Conservation (phyloP, 2,888 invertebrate species). For the Oxycera nigricornis region DNA sequence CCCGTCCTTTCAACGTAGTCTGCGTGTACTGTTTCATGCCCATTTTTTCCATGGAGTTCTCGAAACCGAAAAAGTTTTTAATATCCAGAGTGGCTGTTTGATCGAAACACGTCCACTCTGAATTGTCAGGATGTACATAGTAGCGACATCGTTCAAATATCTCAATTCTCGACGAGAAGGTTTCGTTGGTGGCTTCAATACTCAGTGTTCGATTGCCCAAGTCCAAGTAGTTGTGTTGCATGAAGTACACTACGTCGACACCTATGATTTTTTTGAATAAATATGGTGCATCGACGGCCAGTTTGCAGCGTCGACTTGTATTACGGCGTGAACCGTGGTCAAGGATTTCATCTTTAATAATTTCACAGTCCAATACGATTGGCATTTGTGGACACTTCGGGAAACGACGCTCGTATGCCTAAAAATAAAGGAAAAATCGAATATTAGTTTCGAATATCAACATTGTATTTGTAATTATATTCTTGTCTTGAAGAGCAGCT, state of each 20-base stretch:
- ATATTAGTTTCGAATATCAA: not conserved
- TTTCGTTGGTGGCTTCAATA: constrained; percentile 93
- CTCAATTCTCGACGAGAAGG: constrained; percentile 81
- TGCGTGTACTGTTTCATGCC: constrained; percentile 93
- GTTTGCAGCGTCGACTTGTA: constrained; percentile 84
- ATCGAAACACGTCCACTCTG: constrained; percentile 96
- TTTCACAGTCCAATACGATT: constrained; percentile 87
- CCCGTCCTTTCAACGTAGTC: constrained; percentile 73
- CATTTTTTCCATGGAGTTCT: constrained; percentile 91
- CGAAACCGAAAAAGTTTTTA: constrained; percentile 94
- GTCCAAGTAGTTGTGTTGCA: constrained; percentile 88
- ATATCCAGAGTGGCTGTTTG: constrained; percentile 91
- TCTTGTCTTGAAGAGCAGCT: not conserved
- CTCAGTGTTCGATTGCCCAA: constrained; percentile 77
- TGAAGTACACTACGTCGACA: constrained; percentile 88
- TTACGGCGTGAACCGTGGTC: constrained; percentile 79
- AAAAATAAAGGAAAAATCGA: constrained; percentile 49
- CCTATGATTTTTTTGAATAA: constrained; percentile 93
- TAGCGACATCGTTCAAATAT: constrained; percentile 83
- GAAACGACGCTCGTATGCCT: constrained; percentile 95
- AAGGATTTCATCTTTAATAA: constrained; percentile 77
- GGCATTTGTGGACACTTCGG: constrained; percentile 94
- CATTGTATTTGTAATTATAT: not conserved
- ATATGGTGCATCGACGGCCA: constrained; percentile 94
- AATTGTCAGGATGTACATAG: constrained; percentile 85